Base-by-base conservation (phyloP, 2,888 invertebrate species). In the Ophioninae sp. region DNA sequence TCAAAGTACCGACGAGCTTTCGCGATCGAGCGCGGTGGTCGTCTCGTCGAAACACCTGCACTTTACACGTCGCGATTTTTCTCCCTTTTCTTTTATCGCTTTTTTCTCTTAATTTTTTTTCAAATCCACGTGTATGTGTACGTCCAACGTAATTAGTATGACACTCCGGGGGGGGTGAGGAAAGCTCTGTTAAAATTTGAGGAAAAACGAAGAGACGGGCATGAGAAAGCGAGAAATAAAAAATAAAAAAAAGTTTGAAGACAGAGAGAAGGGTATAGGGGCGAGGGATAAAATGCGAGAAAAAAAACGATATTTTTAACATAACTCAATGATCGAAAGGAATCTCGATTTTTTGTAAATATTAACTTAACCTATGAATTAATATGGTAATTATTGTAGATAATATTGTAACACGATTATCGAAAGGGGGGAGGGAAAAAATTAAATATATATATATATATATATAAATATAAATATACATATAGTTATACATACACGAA, bases 331-430 rank as follows among this genome's bases (percentile, higher is more conserved):
- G 58, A 64, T 69, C 59, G 67, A 73, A 30, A 30, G 56, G 56
- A 68, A 41, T 59, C 58, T 80, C 69, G 77, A 75, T 64, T 74
- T 71, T 73, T 79, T 84, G 84, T 84, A 84, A 81, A 84, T 84
- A 84, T 59, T 41, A 81, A 81, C 74, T 51, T 78, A 78, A 80
- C 9, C 79, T 81, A 84, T 84, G n/a, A 76, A 84, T 84, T 79
- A 84, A 81, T 81, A 76, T 72, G 79, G 79, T 84, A 72, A 84
- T 81, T 79, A 81, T 84, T 84, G 84, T 84, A 84, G 84, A 84
- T 84, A 84, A 76, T 67, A 81, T 84, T 84, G 84, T 79, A 81
- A 84, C 72, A 81, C 81, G 74, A 81, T 79, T 79, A 79, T 79
- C 79, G 79, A 72, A 20, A 71, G n/a, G 37, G 39, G 37, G 23